phyloP scores from a whole-genome alignment of 2,888 invertebrate genomes.

The Paralinhomoeus sp. region DNA sequence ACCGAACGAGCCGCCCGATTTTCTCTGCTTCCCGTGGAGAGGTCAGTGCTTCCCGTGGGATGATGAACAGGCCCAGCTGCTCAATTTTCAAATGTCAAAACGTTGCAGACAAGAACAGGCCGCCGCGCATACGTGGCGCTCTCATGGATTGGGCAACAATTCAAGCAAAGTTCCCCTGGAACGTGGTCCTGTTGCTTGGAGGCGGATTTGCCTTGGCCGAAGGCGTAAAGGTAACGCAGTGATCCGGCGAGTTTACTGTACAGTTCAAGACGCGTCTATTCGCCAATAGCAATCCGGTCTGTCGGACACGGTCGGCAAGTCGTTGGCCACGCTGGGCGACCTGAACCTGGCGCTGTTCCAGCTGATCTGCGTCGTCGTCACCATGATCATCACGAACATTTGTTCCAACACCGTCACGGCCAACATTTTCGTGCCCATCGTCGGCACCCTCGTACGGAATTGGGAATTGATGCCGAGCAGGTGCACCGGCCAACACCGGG shows the following conservation, averaged over 20 bases:
- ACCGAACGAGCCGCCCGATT: constrained; percentile 42
- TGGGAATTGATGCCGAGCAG: constrained; percentile 36
- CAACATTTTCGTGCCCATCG: constrained; percentile 59
- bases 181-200: constrained; percentile 16
- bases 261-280: not conserved
- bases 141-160: constrained; percentile 21
- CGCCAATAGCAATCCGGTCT: constrained; percentile 40
- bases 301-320: constrained; percentile 48
- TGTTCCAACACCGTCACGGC: constrained; percentile 74
- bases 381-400: constrained; percentile 61
- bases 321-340: constrained; percentile 42
- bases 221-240: constrained; percentile 7
- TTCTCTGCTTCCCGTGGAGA: constrained; percentile 2
- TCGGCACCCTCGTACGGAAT: constrained; percentile 40
- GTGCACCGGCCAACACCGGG: no score
- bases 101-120: not conserved
- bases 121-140: constrained; percentile 30
- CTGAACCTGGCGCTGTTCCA: constrained; percentile 44
- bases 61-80: no score
- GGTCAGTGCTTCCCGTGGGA: no score
- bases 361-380: constrained; percentile 49
- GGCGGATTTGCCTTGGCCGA: constrained; percentile 20
- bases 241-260: not conserved
- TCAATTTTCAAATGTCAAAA: no score
- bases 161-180: constrained; percentile 18